phyloP scores from a whole-genome alignment of 1,140 invertebrate species.

The Pseudomyrmex cubaensis region DNA sequence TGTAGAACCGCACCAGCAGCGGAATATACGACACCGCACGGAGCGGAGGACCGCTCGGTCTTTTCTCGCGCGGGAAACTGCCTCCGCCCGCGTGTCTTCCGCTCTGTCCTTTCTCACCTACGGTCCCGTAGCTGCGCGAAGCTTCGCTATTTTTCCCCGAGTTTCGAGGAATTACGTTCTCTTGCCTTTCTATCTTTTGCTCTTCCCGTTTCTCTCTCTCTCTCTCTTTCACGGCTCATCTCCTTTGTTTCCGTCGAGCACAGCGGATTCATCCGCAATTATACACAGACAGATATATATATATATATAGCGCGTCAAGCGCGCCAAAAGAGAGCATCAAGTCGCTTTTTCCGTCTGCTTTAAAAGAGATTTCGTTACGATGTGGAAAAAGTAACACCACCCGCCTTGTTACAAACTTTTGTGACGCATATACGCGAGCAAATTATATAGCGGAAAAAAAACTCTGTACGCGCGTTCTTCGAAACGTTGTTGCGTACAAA shows the following conservation, averaged over 20 bases:
- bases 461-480: too few relatives aligned
- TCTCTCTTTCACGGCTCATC: not conserved
- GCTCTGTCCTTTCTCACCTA: conserved; percentile 38
- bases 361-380: too few relatives aligned
- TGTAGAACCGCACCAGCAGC: conserved; percentile 39
- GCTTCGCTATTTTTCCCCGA: conserved; percentile 51
- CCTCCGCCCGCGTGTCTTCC: not conserved
- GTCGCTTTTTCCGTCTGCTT: not conserved
- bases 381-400: too few relatives aligned
- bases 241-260: conserved; percentile 6
- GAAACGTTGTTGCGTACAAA: too few relatives aligned
- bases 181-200: not conserved
- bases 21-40: conserved; percentile 26
- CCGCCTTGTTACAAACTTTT: too few relatives aligned
- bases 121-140: not conserved
- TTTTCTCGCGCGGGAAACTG: not conserved
- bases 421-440: too few relatives aligned
- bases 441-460: too few relatives aligned
- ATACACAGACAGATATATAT: not conserved
- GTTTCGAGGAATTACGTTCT: conserved; percentile 23
- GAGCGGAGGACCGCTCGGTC: conserved; percentile 6
- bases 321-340: not conserved
- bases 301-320: too few relatives aligned
- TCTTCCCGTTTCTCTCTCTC: not conserved
- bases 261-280: conserved; percentile 21